A percentile compares a stretch with the other conserved stretches of the same genome.
Evolutionary conservation across 2,888 invertebrate genomes (phyloP).

Genomic region (Aquatica leii): DNA sequence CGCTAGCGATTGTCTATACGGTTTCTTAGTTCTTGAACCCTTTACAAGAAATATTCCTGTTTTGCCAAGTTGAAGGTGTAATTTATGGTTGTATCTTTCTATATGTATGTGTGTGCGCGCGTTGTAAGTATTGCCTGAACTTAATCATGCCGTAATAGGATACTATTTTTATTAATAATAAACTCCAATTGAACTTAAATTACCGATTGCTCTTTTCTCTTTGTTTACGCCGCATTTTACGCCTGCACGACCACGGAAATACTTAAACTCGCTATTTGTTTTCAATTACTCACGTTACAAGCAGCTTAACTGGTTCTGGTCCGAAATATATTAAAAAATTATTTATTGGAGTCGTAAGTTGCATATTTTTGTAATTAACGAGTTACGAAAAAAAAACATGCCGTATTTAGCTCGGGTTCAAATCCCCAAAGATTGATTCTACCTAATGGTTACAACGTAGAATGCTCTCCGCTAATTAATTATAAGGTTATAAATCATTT

Average conservation of each 20-base stretch:
- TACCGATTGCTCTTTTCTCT: constrained; percentile 15
- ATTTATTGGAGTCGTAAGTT: too few species aligned
- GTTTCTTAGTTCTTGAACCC: constrained; percentile 26
- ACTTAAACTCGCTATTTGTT: too few species aligned
- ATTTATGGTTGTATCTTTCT: constrained; percentile 16
- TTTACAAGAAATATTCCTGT: constrained; percentile 33
- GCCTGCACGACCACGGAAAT: too few species aligned
- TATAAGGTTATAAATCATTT: too few species aligned
- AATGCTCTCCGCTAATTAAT: too few species aligned
- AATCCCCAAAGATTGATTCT: too few species aligned
- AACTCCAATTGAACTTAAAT: constrained; percentile 17
- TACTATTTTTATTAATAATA: constrained; percentile 19
- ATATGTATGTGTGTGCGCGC: neutral
- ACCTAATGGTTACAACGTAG: too few species aligned
- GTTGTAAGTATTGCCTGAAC: constrained; percentile 2
- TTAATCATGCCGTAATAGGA: constrained; percentile 22
- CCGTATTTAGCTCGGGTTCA: too few species aligned
- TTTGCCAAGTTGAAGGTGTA: constrained; percentile 24
- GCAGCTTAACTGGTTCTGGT: too few species aligned
- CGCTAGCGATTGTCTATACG: constrained; percentile 39
- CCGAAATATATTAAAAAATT: too few species aligned
- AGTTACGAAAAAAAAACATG: too few species aligned
- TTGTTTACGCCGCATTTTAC: constrained; percentile 13
- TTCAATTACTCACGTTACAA: neutral
- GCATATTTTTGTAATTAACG: too few species aligned